Conservation (phyloP, 2,888 invertebrate species). For the Desoria tigrina region DNA sequence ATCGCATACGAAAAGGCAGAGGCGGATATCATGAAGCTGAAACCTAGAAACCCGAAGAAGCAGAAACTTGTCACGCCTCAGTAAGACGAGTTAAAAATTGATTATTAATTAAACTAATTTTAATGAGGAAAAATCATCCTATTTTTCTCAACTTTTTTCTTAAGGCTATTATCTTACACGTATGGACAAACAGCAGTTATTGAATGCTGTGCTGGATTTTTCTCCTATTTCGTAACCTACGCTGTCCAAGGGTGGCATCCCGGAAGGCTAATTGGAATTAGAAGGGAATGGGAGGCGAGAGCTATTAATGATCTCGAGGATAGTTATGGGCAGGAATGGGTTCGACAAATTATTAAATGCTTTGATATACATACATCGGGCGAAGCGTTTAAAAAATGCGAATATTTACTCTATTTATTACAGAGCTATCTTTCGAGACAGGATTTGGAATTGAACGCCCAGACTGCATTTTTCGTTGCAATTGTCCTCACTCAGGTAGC, state of each 20-base stretch:
- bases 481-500: slow-evolving; percentile 98
- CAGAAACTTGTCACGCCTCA: slow-evolving; percentile 63
- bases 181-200: slow-evolving; percentile 99
- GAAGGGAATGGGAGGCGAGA: slow-evolving; percentile 97
- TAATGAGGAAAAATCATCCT: too few species aligned
- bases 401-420: too few species aligned
- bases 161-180: slow-evolving; percentile 94
- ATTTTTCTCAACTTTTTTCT: too few species aligned
- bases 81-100: too few species aligned
- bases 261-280: slow-evolving; percentile 81
- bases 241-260: slow-evolving; percentile 99
- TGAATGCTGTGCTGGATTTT: slow-evolving; percentile 99
- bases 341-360: too few species aligned
- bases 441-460: slow-evolving; percentile 86
- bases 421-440: slow-evolving; percentile 38
- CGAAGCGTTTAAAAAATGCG: too few species aligned
- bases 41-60: slow-evolving; percentile 61
- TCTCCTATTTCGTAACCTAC: slow-evolving; percentile 99
- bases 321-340: slow-evolving; percentile 98
- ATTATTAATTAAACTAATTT: too few species aligned
- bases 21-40: slow-evolving; percentile 91
- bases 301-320: slow-evolving; percentile 96
- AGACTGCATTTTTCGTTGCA: slow-evolving; percentile 97
- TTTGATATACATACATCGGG: too few species aligned
- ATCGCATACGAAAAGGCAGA: slow-evolving; percentile 89